Percentiles rank a stretch among this genome's conserved stretches.
phyloP scores from a whole-genome alignment of 2,113 vertebrate genomes.

The Podarcis raffonei region DNA sequence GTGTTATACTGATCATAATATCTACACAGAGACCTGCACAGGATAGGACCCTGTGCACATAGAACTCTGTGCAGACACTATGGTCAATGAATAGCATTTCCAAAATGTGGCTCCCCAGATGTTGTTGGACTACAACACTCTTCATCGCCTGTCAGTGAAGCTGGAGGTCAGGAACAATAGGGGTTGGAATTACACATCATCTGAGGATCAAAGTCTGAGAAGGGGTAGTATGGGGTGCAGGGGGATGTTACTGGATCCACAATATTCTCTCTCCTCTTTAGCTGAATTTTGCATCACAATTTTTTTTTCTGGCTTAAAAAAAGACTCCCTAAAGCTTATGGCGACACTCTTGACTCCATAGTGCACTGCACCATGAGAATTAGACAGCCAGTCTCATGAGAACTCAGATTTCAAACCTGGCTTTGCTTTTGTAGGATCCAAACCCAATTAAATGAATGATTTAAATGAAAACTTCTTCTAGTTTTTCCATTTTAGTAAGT shows the following conservation, averaged over 20 bases:
- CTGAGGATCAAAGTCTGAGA: background rate
- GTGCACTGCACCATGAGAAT: background rate
- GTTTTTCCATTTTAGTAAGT: background rate
- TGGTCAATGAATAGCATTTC: background rate
- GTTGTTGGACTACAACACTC: background rate
- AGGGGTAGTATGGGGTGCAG: background rate
- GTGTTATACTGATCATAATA: background rate
- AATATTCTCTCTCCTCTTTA: background rate
- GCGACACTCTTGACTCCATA: background rate
- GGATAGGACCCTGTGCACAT: background rate
- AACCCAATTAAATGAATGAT: background rate
- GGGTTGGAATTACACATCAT: background rate
- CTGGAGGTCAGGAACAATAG: background rate
- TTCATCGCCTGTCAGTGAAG: background rate
- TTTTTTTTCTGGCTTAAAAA: background rate
- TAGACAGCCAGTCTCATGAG: background rate
- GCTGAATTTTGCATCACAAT: background rate
- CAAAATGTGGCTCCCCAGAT: background rate
- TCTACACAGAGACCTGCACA: background rate
- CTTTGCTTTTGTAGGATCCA: conserved; percentile 10
- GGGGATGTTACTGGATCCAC: too few species aligned
- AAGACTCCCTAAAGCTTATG: background rate
- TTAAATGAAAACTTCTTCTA: background rate
- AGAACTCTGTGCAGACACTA: background rate
- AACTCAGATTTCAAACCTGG: background rate